Percentiles rank a stretch among this genome's conserved stretches.
Evolutionary conservation across 30 jellyfish, hydroid and myxozoan species (phyloP).

Genomic region (Aurelia sp.): DNA sequence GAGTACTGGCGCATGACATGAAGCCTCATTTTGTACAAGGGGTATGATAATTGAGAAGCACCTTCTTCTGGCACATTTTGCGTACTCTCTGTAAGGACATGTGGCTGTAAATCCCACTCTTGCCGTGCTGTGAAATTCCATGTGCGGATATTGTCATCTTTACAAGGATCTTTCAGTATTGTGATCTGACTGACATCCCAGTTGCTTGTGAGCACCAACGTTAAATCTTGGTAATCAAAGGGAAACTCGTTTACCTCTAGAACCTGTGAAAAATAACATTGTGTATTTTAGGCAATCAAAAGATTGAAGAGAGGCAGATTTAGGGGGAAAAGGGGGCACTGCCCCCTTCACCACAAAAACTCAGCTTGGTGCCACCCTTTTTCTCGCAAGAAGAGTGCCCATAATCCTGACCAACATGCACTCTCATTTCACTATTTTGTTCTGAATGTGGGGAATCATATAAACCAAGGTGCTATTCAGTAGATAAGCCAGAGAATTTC

Average conservation of each 20-base stretch:
- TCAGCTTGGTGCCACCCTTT: too few species aligned
- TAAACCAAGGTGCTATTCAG: too few species aligned
- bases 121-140: slow-evolving; percentile 73
- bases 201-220: slow-evolving; percentile 48
- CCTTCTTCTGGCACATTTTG: slow-evolving; percentile 54
- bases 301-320: too few species aligned
- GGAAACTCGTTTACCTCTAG: slow-evolving; percentile 62
- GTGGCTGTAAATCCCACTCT: slow-evolving; percentile 54
- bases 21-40: slow-evolving; percentile 46
- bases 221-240: slow-evolving; percentile 62
- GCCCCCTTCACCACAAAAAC: too few species aligned
- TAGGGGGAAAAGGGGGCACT: too few species aligned
- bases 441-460: too few species aligned
- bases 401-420: too few species aligned
- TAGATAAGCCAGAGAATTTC: too few species aligned
- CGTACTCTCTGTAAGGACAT: slow-evolving; percentile 49
- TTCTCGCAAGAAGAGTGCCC: too few species aligned
- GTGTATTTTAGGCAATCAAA: not conserved
- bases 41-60: slow-evolving; percentile 42
- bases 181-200: slow-evolving; percentile 36
- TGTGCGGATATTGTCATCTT: slow-evolving; percentile 66
- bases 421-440: too few species aligned
- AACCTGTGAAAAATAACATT: slow-evolving; percentile 1
- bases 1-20: slow-evolving; percentile 67
- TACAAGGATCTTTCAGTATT: slow-evolving; percentile 36